Evolutionary conservation across 1,140 invertebrate genomes (phyloP).

Genomic region (Holcopasites calliopsidis): DNA sequence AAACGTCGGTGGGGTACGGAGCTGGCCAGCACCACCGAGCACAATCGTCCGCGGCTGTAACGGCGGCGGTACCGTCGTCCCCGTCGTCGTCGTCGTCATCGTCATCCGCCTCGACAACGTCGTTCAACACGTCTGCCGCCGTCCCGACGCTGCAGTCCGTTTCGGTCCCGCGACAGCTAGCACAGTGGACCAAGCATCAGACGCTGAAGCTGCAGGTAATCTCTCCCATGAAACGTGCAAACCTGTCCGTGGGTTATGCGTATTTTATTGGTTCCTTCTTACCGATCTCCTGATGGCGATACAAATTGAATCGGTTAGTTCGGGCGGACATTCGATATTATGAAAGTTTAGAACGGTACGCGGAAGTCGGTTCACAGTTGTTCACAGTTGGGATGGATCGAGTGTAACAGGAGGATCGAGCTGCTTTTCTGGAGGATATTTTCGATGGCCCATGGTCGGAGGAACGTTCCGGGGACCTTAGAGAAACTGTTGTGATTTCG

Average conservation of each 20-base stretch:
- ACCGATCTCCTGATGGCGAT: neutral
- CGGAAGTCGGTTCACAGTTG: neutral
- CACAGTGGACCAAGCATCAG: conserved; percentile 77
- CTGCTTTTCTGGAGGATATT: conserved; percentile 27
- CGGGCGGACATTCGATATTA: neutral
- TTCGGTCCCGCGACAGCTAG: conserved; percentile 74
- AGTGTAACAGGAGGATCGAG: neutral
- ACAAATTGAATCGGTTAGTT: neutral
- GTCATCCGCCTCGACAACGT: conserved; percentile 65
- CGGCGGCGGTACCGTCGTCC: conserved; percentile 56
- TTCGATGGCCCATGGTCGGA: conserved; percentile 1
- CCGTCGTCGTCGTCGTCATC: conserved; percentile 35
- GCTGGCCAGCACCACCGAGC: conserved; percentile 58
- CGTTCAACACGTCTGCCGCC: conserved; percentile 56
- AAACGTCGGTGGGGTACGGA: conserved; percentile 66
- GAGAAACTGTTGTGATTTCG: conserved; percentile 51
- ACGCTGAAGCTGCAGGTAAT: conserved; percentile 76
- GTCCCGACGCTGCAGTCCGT: conserved; percentile 67
- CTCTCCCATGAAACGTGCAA: neutral
- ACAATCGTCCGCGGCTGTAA: conserved; percentile 55
- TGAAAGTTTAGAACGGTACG: neutral
- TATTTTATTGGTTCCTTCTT: too few relatives aligned
- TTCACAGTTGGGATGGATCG: neutral
- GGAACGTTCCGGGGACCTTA: conserved; percentile 13
- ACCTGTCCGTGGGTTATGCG: neutral